Evolutionary conservation across 2,113 vertebrate genomes (phyloP), one percentile per base, ranked within the genome.

Genomic region (Zosterops pallidus): DNA sequence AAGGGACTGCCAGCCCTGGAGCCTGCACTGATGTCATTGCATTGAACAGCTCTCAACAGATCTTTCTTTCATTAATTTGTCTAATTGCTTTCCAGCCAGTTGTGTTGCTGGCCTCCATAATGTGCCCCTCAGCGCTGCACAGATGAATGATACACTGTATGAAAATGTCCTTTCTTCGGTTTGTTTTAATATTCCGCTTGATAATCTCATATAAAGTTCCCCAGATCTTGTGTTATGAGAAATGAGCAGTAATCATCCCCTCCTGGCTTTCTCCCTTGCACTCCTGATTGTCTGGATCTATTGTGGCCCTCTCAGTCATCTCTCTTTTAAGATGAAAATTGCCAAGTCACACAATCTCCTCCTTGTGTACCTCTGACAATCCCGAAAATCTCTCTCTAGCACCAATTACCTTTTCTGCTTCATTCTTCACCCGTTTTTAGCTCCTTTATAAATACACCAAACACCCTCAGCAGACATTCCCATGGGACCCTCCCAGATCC

Each of bases 311-410:
- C 94, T 97, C 96, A 97, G 91, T 94, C 96, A 92, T 94, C 95
- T 97, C 86, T 92, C 85, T 94, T 96, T 93, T 83, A 97, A 83
- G 94, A 86, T n/a, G 64, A 95, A 96, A 94, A 97, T 97, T n/a
- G 60, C 86, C 72, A 96, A 94, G 94, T 90, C 94, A 96, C 62
- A 92, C 91, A 97, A 95, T 95, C 83, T 89, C 68, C 68, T 86
- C 86, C 89, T 50, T 86, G 80, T 83, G 47, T 63, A 22, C 71
- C 52, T 63, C 71, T 70, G 88, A 83, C 35, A 90, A 44, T 3
- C 64, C 88, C 37, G 49, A 37, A 90, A 77, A 70, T 5, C 56
- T 35, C 64, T 17, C 64, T 17, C 56, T 2, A 70, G 28, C 64
- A 33, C 80, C 68, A 65, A 31, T 75, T 71, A 70, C 52, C 26